A percentile compares a stretch with the other conserved stretches of the same genome.
Conservation (phyloP, 2,888 invertebrate genomes). For the Synanthedon myopaeformis region DNA sequence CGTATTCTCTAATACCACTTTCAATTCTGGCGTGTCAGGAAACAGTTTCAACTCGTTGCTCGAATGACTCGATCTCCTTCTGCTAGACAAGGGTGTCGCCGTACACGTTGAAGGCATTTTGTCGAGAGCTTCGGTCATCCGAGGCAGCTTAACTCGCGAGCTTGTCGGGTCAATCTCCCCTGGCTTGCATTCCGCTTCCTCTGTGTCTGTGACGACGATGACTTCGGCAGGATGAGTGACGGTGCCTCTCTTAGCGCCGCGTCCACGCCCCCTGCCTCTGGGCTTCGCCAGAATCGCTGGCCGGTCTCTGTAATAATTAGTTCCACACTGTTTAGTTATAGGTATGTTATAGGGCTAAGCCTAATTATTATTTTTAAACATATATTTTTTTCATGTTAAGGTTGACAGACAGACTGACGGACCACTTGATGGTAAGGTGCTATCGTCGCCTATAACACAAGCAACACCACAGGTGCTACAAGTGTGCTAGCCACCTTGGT, state of each 20-base stretch:
- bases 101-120: slow-evolving; percentile 43
- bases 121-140: slow-evolving; percentile 59
- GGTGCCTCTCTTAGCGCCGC: slow-evolving; percentile 29
- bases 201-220: slow-evolving; percentile 15
- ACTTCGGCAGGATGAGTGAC: slow-evolving; percentile 16
- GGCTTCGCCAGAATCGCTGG: slow-evolving; percentile 48
- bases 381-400: no score
- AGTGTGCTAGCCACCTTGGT: no score
- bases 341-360: no score
- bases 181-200: slow-evolving; percentile 13
- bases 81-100: slow-evolving; percentile 45
- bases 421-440: no score
- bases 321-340: no score
- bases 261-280: slow-evolving; percentile 47
- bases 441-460: no score
- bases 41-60: slow-evolving; percentile 23
- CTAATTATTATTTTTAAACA: no score
- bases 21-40: slow-evolving; percentile 24
- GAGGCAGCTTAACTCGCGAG: slow-evolving; percentile 56
- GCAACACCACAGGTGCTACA: no score
- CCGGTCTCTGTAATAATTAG: slow-evolving; percentile 39
- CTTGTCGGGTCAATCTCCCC: slow-evolving; percentile 51
- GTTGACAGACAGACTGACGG: no score
- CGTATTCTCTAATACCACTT: slow-evolving; percentile 20
- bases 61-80: slow-evolving; percentile 26